These are phyloP conservation scores for Standfussiana lucernea DNA, from an alignment of 2,888 invertebrate species.

Conservation along the genomic window DNA sequence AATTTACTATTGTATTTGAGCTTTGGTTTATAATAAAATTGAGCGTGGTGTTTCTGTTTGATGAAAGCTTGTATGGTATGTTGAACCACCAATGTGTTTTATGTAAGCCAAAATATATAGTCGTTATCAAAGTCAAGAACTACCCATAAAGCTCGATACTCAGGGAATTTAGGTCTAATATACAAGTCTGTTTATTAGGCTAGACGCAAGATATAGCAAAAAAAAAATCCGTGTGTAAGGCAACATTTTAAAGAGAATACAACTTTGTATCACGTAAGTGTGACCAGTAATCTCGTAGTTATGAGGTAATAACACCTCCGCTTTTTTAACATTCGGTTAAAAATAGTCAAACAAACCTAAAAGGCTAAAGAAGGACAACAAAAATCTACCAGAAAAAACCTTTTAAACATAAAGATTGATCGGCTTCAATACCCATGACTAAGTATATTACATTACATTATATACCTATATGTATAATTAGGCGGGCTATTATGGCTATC, in stretches of 20 bases:
- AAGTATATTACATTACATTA: slow-evolving; percentile 36
- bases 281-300: background rate
- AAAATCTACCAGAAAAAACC: background rate
- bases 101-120: background rate
- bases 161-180: background rate
- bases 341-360: background rate
- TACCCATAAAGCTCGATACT: background rate
- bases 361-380: background rate
- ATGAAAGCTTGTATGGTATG: background rate
- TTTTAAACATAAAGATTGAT: slow-evolving; percentile 54
- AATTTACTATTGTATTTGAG: slow-evolving; percentile 38
- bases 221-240: background rate
- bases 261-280: background rate
- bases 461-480: slow-evolving; percentile 53
- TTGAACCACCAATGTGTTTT: background rate
- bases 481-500: slow-evolving; percentile 46
- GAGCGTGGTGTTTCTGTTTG: background rate
- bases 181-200: background rate
- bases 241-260: background rate
- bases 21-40: slow-evolving; percentile 36
- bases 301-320: background rate
- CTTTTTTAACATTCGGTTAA: background rate
- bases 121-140: background rate
- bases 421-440: slow-evolving; percentile 36
- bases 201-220: background rate